phyloP scores from a whole-genome alignment of 1,140 invertebrate species.

The Ceratina australensis region DNA sequence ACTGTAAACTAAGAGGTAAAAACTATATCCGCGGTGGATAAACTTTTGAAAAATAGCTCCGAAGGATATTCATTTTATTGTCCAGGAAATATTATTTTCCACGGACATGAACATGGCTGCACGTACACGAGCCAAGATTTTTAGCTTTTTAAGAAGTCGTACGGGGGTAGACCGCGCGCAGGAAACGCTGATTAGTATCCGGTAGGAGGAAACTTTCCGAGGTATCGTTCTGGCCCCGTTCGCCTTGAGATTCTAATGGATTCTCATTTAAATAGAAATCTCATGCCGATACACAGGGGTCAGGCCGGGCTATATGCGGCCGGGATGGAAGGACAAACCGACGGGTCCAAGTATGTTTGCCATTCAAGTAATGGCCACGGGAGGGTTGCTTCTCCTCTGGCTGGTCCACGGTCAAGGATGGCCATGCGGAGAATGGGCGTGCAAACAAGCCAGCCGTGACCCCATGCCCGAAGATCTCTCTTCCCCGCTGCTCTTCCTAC shows the following conservation, averaged over 20 bases:
- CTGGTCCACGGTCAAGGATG: constrained; percentile 69
- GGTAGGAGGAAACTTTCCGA: constrained; percentile 58
- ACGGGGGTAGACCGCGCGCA: constrained; percentile 8
- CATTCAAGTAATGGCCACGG: constrained; percentile 78
- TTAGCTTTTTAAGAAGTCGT: constrained; percentile 41
- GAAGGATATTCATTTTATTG: background rate
- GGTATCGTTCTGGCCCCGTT: constrained; percentile 33
- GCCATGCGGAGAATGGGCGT: constrained; percentile 74
- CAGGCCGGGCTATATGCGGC: constrained; percentile 59
- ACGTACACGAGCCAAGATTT: background rate
- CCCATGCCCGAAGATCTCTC: constrained; percentile 57
- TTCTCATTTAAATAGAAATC: constrained; percentile 81
- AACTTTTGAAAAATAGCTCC: no score
- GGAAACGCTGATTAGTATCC: constrained; percentile 66
- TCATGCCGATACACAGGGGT: constrained; percentile 75
- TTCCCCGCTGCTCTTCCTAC: constrained; percentile 53
- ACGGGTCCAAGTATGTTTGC: constrained; percentile 79
- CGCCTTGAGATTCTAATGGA: constrained; percentile 73
- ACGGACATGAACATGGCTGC: background rate
- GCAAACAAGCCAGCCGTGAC: constrained; percentile 74
- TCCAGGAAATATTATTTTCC: background rate
- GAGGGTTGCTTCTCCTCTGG: constrained; percentile 67
- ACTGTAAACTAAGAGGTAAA: no score
- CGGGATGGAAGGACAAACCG: constrained; percentile 65
- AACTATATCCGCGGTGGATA: no score